Evolutionary conservation across 2,797 vertebrate species (phyloP).

Genomic region (Babyrousa celebensis): DNA sequence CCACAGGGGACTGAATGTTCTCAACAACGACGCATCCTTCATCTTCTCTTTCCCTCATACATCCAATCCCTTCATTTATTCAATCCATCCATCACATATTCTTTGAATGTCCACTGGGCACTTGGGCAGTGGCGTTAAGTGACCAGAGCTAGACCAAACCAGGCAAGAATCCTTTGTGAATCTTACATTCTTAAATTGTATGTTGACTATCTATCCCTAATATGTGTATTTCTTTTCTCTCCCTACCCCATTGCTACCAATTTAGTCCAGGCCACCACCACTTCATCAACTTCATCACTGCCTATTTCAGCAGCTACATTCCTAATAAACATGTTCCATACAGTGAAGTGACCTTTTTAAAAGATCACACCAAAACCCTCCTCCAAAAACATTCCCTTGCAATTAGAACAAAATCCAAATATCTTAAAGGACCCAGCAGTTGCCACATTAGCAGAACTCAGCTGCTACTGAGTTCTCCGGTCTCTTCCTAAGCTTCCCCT

Average conservation of each 20-base stretch:
- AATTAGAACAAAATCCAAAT: conserved; percentile 29
- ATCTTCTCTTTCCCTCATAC: neutral
- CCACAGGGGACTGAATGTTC: neutral
- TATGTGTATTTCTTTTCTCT: neutral
- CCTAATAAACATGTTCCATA: neutral
- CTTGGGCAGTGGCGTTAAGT: neutral
- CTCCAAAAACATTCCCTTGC: neutral
- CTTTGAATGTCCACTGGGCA: neutral
- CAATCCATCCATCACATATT: neutral
- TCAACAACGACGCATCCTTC: neutral
- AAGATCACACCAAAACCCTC: neutral
- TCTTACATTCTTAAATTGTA: neutral
- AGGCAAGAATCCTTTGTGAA: neutral
- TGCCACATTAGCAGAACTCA: neutral
- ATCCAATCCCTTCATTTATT: neutral
- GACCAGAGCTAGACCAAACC: neutral
- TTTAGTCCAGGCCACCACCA: too few species aligned
- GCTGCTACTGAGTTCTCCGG: neutral
- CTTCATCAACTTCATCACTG: neutral
- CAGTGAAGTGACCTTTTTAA: neutral
- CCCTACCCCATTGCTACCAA: neutral
- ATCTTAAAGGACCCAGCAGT: neutral
- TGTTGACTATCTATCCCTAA: neutral
- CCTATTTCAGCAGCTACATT: neutral
- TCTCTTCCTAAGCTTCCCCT: neutral